These are phyloP conservation scores for Meleagris gallopavo DNA, from an alignment of 2,113 vertebrate genomes.

Conservation along the genomic window DNA sequence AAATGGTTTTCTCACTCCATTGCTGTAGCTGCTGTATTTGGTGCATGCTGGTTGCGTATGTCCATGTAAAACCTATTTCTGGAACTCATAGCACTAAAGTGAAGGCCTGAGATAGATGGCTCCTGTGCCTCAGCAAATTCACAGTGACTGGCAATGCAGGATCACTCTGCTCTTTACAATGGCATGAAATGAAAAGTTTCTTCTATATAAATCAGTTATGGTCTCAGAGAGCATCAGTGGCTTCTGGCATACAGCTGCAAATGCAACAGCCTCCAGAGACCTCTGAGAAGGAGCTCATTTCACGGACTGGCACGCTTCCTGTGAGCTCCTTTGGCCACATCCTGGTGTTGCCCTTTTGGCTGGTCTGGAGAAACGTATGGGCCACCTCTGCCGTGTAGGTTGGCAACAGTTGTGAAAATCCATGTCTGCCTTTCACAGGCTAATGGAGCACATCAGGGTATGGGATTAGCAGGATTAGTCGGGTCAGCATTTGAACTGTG, in stretches of 20 bases:
- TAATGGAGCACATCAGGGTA: background rate
- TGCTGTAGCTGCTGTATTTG: background rate
- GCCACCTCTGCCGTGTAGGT: fast-evolving
- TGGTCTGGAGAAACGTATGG: background rate
- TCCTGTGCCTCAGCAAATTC: background rate
- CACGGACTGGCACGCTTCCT: fast-evolving
- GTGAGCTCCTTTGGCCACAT: background rate
- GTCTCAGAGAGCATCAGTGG: background rate
- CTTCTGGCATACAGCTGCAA: background rate
- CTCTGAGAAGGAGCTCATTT: background rate
- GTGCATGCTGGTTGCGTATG: fast-evolving
- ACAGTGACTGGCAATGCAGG: background rate
- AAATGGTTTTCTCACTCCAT: background rate
- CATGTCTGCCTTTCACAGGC: background rate
- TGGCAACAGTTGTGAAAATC: background rate
- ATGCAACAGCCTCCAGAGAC: fast-evolving
- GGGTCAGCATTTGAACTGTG: background rate
- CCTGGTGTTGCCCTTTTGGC: background rate
- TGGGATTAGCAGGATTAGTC: constrained; percentile 3
- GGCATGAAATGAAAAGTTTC: background rate
- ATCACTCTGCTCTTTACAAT: background rate
- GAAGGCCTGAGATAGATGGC: background rate
- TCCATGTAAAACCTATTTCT: background rate
- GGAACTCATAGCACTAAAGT: background rate
- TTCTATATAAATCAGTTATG: background rate